Evolutionary conservation across 2,797 vertebrate species (phyloP).

Genomic region (Molossus alvarezi): DNA sequence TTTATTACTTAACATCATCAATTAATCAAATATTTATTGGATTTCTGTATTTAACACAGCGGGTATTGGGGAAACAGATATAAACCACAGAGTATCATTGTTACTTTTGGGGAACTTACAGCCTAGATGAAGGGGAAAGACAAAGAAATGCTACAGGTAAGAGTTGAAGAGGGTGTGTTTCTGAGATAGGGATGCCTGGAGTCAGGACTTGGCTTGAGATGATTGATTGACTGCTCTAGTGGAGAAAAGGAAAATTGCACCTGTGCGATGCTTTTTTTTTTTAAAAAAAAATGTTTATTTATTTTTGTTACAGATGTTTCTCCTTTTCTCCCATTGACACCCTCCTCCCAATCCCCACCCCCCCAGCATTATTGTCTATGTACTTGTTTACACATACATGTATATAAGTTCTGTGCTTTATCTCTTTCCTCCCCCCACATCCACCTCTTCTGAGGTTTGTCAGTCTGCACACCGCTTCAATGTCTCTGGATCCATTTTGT

Average conservation of each 20-base stretch:
- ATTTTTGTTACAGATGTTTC: no score
- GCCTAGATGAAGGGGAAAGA: background rate
- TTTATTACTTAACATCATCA: conserved; percentile 28
- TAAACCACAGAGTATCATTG: background rate
- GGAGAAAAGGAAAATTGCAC: background rate
- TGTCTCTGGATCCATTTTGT: no score
- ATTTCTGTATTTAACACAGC: background rate
- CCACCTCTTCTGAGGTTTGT: no score
- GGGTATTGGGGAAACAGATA: background rate
- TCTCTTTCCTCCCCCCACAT: no score
- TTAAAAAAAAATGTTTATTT: background rate
- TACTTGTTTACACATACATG: no score
- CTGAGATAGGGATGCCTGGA: background rate
- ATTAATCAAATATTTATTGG: background rate
- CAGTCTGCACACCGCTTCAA: no score
- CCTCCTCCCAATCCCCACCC: no score
- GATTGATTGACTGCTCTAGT: background rate
- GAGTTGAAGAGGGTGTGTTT: background rate
- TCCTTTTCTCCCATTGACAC: no score
- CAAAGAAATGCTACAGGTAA: background rate
- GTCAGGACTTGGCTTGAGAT: background rate
- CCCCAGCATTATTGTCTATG: no score
- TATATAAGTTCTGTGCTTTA: no score
- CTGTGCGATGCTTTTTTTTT: background rate
- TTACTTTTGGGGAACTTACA: background rate